phyloP scores from a whole-genome alignment of 2,797 vertebrate genomes.

The Hypotaenidia okinawae region DNA sequence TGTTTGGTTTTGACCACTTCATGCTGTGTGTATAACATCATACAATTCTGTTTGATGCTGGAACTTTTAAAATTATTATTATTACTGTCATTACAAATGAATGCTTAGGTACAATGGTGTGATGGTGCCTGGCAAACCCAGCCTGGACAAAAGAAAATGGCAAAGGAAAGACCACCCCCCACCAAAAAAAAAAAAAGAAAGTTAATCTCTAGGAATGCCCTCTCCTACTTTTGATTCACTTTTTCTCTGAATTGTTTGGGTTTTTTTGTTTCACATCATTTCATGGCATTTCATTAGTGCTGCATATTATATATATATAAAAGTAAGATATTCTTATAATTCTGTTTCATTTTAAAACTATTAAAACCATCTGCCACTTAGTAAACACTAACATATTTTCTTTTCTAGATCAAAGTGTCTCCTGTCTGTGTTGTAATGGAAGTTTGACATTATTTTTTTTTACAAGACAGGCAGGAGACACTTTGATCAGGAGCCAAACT shows the following conservation, averaged over 20 bases:
- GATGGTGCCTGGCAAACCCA: not conserved
- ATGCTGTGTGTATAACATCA: slow-evolving; percentile 48
- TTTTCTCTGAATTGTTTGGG: not conserved
- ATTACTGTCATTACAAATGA: slow-evolving; percentile 80
- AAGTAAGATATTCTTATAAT: not conserved
- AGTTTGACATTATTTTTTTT: slow-evolving; percentile 56
- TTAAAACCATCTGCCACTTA: slow-evolving; percentile 67
- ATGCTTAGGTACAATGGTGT: slow-evolving; percentile 46
- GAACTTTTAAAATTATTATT: not conserved
- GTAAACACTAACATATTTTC: slow-evolving; percentile 66
- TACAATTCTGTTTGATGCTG: slow-evolving; percentile 48
- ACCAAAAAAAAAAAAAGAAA: not conserved
- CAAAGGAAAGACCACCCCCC: not conserved
- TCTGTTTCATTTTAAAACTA: slow-evolving; percentile 59
- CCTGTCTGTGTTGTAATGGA: slow-evolving; percentile 51
- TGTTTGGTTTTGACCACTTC: slow-evolving; percentile 12
- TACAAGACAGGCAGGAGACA: slow-evolving; percentile 55
- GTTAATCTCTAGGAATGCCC: not conserved
- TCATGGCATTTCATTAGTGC: not conserved
- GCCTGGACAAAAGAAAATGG: not conserved
- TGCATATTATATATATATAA: not conserved
- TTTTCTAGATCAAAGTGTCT: slow-evolving; percentile 69
- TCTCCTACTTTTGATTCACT: not conserved
- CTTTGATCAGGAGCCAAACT: slow-evolving; percentile 67
- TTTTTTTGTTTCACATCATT: not conserved